Percentiles rank a stretch among this genome's conserved stretches.
These are phyloP conservation scores for Escarpia spicata DNA, from an alignment of 2,888 invertebrate genomes.

Conservation along the genomic window DNA sequence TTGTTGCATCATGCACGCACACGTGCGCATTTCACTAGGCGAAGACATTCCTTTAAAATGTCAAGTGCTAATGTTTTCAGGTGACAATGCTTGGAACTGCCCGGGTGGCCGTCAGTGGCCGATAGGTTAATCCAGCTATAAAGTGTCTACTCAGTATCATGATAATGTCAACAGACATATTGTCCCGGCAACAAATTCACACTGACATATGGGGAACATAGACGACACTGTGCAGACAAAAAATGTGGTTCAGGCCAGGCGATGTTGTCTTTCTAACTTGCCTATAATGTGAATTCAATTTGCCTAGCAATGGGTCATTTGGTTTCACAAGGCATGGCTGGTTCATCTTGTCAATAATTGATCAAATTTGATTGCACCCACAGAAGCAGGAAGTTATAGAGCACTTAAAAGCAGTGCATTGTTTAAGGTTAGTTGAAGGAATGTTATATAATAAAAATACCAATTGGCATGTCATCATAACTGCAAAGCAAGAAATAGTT, in stretches of 20 bases:
- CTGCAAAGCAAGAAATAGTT: background rate
- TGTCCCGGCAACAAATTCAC: background rate
- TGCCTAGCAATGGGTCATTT: background rate
- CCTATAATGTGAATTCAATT: background rate
- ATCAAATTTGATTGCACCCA: background rate
- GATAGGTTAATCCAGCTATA: background rate
- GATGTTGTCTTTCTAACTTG: background rate
- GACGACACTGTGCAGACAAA: background rate
- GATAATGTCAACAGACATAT: background rate
- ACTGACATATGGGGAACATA: background rate
- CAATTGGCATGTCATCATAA: no score
- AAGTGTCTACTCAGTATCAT: background rate
- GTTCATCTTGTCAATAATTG: background rate
- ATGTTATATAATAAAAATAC: no score
- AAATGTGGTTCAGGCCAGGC: background rate
- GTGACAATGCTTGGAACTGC: background rate
- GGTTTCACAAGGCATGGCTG: background rate
- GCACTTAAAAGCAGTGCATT: no score
- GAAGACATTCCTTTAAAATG: background rate
- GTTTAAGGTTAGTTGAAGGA: no score
- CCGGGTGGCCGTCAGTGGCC: background rate
- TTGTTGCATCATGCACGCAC: background rate
- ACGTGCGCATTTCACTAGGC: background rate
- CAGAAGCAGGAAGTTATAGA: background rate
- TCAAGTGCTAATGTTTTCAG: background rate